Evolutionary conservation across 1,140 invertebrate genomes (phyloP), one percentile per base, ranked within the genome.

Genomic region (Oryctes rhinoceros): DNA sequence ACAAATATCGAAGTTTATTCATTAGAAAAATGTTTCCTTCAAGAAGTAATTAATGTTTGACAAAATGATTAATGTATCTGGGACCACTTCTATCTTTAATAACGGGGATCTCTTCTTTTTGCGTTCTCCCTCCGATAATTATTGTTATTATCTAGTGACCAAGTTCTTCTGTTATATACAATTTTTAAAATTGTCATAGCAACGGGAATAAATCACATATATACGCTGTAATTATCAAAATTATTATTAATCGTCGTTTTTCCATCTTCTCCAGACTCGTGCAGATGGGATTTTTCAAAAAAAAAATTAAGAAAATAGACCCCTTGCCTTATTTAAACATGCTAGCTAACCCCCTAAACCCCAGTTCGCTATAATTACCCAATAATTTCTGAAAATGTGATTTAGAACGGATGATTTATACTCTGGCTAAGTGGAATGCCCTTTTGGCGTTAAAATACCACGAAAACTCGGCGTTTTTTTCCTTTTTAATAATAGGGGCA

Each of bases 61-160:
- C 81, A 83, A 83, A 82, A 82, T 83, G 83, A 83, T 83, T 82
- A 83, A 83, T 83, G 82, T 81, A 81, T 18, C 79, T 71, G 76
- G 39, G 80, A 81, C 81, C 24, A 67, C 65, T 35, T 18, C 24
- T 18, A n/a, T 67, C 24, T 4, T 18, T 67, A 76, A 47, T 76
- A 83, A 81, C 74, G 30, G 75, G 76, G 75, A 20, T 37, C 35
- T 44, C 79, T 82, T 81, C 78, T 49, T 76, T 81, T 65, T 47
- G 13, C 5, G 48, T 67, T 24, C 5, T 5, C 30, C 13, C 13
- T 15, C 5, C 35, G 67, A 15, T 81, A 83, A 83, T 83, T 79
- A 83, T 83, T 81, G 81, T 82, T 80, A 83, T 83, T 83, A 83
- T 78, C 59, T 44, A 48, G 53, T 35, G 48, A 81, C 74, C 44